A percentile compares a stretch with the other conserved stretches of the same genome.
phyloP scores from a whole-genome alignment of 2,888 invertebrate species.

The Eupithecia tripunctaria region DNA sequence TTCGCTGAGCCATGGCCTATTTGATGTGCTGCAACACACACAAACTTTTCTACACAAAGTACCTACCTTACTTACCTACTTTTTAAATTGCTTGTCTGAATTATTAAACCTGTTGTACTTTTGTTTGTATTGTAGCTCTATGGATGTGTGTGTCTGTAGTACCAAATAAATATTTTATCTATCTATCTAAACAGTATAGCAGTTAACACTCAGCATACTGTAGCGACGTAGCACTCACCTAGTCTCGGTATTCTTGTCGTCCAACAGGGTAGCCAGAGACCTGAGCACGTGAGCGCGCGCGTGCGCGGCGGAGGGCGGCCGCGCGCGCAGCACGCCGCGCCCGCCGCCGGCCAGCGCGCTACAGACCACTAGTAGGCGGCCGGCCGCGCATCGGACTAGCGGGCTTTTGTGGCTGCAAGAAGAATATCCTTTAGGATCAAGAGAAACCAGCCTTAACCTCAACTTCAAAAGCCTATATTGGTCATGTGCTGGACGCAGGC shows the following conservation, averaged over 20 bases:
- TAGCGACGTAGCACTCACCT: slow-evolving; percentile 55
- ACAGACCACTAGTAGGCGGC: slow-evolving; percentile 86
- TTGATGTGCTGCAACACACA: too few species aligned
- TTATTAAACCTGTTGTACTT: too few species aligned
- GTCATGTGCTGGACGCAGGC: too few species aligned
- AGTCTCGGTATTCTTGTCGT: slow-evolving; percentile 82
- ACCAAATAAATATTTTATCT: too few species aligned
- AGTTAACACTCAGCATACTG: neutral
- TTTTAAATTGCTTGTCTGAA: too few species aligned
- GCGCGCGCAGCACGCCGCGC: slow-evolving; percentile 81
- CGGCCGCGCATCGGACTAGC: slow-evolving; percentile 87
- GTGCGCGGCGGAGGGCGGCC: slow-evolving; percentile 74
- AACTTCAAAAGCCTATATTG: too few species aligned
- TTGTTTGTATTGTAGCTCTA: too few species aligned
- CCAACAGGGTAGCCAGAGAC: slow-evolving; percentile 77
- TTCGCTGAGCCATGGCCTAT: too few species aligned
- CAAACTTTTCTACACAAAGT: too few species aligned
- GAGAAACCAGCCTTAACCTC: neutral
- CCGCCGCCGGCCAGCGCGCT: slow-evolving; percentile 86
- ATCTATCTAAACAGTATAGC: too few species aligned
- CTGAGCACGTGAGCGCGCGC: slow-evolving; percentile 77
- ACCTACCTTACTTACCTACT: too few species aligned
- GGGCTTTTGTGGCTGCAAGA: slow-evolving; percentile 86
- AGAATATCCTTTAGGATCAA: neutral
- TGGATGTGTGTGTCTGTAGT: too few species aligned